Conservation (phyloP, 2,797 vertebrate species). For the Choloepus didactylus region DNA sequence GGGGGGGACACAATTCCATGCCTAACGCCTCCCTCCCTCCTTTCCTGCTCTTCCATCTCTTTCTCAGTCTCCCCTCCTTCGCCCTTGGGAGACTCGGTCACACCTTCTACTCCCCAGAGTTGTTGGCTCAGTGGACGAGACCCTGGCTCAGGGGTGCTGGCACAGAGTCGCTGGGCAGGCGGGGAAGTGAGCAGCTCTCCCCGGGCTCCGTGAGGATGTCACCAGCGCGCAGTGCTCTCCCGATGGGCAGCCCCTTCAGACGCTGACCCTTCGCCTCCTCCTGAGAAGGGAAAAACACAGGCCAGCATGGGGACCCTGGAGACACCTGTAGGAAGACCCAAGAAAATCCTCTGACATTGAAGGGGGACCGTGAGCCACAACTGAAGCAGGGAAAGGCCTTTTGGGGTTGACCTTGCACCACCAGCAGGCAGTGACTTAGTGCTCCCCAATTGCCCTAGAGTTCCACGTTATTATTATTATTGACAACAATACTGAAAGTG, state of each 20-base stretch:
- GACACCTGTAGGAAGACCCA: background rate
- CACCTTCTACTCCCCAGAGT: background rate
- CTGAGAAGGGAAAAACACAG: background rate
- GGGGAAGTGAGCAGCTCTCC: background rate
- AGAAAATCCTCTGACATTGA: background rate
- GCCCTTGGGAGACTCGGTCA: background rate
- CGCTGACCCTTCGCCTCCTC: background rate
- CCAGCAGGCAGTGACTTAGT: background rate
- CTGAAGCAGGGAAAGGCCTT: background rate
- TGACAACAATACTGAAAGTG: background rate
- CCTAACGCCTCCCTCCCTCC: too few relatives aligned
- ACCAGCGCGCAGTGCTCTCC: background rate
- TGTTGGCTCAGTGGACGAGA: background rate
- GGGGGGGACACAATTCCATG: too few relatives aligned
- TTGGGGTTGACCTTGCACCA: background rate
- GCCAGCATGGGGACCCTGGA: too few relatives aligned
- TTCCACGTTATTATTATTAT: background rate
- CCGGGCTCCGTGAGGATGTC: background rate
- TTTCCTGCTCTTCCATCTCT: background rate
- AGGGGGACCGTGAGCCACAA: background rate
- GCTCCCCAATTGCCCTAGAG: background rate
- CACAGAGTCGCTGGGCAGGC: background rate
- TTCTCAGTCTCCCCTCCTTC: background rate
- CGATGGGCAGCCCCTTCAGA: fast-evolving
- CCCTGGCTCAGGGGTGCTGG: background rate